These are phyloP conservation scores for Sorex araneus DNA, from an alignment of 2,113 vertebrate species.

Conservation along the genomic window DNA sequence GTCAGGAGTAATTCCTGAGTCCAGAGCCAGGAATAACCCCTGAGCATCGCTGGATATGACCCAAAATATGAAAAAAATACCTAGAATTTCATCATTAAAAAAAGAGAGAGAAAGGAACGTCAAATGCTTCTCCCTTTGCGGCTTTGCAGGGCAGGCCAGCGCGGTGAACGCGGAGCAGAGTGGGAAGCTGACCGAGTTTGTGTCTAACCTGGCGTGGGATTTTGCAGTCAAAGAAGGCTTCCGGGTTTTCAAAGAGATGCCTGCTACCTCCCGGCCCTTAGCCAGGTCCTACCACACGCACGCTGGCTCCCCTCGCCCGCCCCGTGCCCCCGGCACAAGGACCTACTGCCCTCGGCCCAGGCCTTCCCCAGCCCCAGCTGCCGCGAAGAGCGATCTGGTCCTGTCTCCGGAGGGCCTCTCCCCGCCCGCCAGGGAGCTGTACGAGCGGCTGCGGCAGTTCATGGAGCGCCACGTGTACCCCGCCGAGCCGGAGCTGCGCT, in stretches of 20 bases:
- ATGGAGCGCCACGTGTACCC: constrained; percentile 78
- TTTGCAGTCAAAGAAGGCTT: constrained; percentile 94
- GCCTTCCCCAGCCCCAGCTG: neutral
- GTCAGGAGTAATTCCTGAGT: too few species aligned
- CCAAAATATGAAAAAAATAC: too few species aligned
- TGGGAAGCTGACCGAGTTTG: constrained; percentile 81
- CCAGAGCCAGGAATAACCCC: too few species aligned
- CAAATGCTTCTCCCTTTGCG: constrained; percentile 19
- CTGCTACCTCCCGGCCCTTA: neutral
- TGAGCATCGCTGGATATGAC: too few species aligned
- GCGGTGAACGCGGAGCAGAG: constrained; percentile 72
- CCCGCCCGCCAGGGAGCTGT: constrained; percentile 31
- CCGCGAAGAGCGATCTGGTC: constrained; percentile 41
- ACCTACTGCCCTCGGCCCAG: constrained; percentile 17
- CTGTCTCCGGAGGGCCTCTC: constrained; percentile 72
- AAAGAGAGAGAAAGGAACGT: too few species aligned
- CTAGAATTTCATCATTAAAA: too few species aligned
- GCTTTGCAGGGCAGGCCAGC: constrained; percentile 87
- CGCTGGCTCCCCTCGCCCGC: accelerated
- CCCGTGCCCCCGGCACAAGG: neutral
- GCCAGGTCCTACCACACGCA: constrained; percentile 63
- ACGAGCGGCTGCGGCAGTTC: constrained; percentile 74
- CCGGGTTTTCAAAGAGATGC: constrained; percentile 89
- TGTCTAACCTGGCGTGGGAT: constrained; percentile 91
- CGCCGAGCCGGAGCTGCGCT: constrained; percentile 76